Evolutionary conservation across 2,113 vertebrate genomes (phyloP), one percentile per base, ranked within the genome.

Genomic region (Brachypodius melanocephalos): DNA sequence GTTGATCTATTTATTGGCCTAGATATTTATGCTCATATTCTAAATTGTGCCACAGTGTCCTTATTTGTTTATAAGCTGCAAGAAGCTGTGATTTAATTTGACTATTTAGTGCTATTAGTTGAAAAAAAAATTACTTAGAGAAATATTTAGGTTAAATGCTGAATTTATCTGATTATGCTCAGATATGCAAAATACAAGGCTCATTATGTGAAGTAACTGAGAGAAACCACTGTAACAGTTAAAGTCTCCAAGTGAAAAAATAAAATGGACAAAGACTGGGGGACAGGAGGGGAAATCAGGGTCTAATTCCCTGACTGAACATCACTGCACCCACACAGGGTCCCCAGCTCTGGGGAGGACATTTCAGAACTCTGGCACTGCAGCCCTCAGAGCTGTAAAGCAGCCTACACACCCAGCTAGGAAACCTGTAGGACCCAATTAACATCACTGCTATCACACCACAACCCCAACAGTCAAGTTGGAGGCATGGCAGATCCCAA

Each of bases 1-100:
- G 90, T 2, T 95, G 96, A 94, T 96, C 95, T 96, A 95, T 92
- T 97, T 96, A 93, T 85, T 96, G 95, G 83, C 95, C 95, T 93
- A 96, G 80, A 95, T 97, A 93, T 90, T 89, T 78, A 69, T 75
- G 43, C 15, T 89, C 54, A 69, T 42, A 22, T 32, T 88, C 46
- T 73, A 84, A 94, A 38, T 36, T 51, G 43, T 86, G 79, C 72
- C 51, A 86, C 46, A 28, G 51, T n/a, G 80, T 54, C 49, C 62
- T 66, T 83, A 2, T 86, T 81, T 89, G 61, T 58, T 92, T 51
- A 85, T 68, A 52, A 90, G 48, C 83, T 86, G 19, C 51, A 83
- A 62, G 62, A 90, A 72, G 9, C 13, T 58, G n/a, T n/a, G 31
- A 67, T 80, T 82, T 90, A 28, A 68, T 85, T 12, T 73, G 38